A percentile compares a stretch with the other conserved stretches of the same genome.
These are phyloP conservation scores for Naso thynnoides DNA, from an alignment of 2,797 vertebrate genomes.

Conservation along the genomic window DNA sequence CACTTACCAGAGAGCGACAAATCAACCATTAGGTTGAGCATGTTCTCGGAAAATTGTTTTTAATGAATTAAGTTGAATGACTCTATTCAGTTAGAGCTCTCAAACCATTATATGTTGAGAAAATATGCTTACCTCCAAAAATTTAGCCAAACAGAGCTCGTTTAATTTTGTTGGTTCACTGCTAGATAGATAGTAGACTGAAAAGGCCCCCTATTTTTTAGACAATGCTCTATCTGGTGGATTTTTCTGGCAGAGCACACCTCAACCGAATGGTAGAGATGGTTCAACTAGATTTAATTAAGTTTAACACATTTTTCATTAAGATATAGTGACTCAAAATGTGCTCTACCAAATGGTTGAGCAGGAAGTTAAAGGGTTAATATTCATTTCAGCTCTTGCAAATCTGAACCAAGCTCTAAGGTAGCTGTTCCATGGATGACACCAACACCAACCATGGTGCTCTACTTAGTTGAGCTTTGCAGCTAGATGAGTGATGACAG, in stretches of 20 bases:
- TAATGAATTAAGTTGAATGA: background rate
- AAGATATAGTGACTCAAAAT: background rate
- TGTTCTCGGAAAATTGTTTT: slow-evolving; percentile 2
- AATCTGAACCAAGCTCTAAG: background rate
- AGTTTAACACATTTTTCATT: background rate
- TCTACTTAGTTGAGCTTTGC: slow-evolving; percentile 8
- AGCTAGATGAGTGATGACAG: slow-evolving; percentile 35
- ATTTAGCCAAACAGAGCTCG: background rate
- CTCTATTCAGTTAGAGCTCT: background rate
- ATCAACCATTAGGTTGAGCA: slow-evolving; percentile 18
- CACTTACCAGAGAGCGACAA: background rate
- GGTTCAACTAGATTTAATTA: background rate
- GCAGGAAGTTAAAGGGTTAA: too few relatives aligned
- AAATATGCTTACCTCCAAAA: slow-evolving; percentile 7
- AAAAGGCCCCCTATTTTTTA: too few relatives aligned
- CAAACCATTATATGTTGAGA: background rate
- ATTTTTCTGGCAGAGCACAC: too few relatives aligned
- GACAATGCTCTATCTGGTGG: too few relatives aligned
- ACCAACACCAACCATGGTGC: background rate
- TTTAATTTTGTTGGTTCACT: too few relatives aligned
- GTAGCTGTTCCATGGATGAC: background rate
- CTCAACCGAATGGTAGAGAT: too few relatives aligned
- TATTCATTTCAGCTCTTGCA: background rate
- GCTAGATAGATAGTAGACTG: fast-evolving
- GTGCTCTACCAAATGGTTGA: background rate